Base-by-base conservation (phyloP, 2,797 vertebrate genomes). In the Cottoperca gobio region DNA sequence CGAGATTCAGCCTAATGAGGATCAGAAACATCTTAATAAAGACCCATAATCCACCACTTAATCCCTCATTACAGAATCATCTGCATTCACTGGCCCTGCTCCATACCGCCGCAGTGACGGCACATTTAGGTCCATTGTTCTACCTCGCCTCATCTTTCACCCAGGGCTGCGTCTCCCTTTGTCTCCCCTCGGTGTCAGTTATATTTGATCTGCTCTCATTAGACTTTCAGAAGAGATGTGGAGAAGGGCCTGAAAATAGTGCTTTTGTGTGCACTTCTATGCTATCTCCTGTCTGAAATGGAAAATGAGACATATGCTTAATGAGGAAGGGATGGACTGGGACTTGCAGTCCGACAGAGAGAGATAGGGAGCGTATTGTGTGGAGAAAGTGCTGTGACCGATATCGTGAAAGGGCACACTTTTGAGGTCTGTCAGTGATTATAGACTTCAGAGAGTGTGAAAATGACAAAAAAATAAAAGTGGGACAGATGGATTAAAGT, bases 1-100 rank as follows among this genome's bases (percentile, higher is more conserved):
- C 84, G 73, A 91, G 90, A 90, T 89, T 87, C 77, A 83, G 85
- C 89, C 93, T 95, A 95, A 95, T 94, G 93, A 94, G 95, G 90
- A 95, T 94, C 92, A 94, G 90, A 93, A 94, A 94, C 92, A 95
- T 94, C 94, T 95, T 95, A 94, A 95, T 95, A 95, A 94, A 94
- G 92, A 88, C 91, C 92, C 90, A 70, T 94, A 95, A 96, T 94
- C 93, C 93, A 75, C 82, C 81, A 89, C 89, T 93, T 95, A 95
- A 95, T 95, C 92, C 93, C 92, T 94, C 92, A 93, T 95, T 95
- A 95, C 92, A 92, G 91, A 91, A 88, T 86, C 89, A 92, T 91
- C 92, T 91, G 86, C 92, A 95, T 94, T 94, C 92, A 91, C 74
- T 70, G 78, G 65, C 85, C 76, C 83, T 76, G 86, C 89, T 90